phyloP scores from a whole-genome alignment of 1,140 invertebrate species.

The Sarcophaga peregrina region DNA sequence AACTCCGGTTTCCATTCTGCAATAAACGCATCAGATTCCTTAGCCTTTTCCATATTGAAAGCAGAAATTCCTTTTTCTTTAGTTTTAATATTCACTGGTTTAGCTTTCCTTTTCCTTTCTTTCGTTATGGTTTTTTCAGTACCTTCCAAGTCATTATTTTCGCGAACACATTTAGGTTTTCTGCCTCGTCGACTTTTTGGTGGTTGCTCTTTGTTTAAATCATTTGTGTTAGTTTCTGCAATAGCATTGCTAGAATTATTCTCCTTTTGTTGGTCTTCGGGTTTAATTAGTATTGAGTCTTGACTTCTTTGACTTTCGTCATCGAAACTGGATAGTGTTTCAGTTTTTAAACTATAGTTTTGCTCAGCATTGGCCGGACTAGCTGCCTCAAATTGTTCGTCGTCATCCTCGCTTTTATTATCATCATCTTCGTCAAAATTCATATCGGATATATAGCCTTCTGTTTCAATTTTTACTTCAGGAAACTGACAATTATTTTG shows the following conservation, averaged over 20 bases:
- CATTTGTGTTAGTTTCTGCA: not conserved
- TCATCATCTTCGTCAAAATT: too few relatives aligned
- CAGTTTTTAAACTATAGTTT: not conserved
- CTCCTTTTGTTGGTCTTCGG: not conserved
- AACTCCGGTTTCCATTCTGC: constrained; percentile 35
- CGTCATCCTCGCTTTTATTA: too few relatives aligned
- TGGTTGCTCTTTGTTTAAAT: not conserved
- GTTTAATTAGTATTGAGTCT: too few relatives aligned
- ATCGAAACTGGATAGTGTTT: not conserved
- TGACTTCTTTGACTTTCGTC: not conserved
- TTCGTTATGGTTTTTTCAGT: not conserved
- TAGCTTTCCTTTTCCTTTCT: not conserved
- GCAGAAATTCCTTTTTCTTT: constrained; percentile 27
- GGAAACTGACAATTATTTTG: too few relatives aligned
- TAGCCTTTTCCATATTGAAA: constrained; percentile 19
- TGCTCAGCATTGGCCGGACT: not conserved
- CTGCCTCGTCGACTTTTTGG: not conserved
- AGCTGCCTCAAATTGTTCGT: too few relatives aligned
- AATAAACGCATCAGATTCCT: constrained; percentile 41
- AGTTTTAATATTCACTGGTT: not conserved
- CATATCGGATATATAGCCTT: too few relatives aligned
- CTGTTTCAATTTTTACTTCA: too few relatives aligned
- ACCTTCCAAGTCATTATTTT: not conserved
- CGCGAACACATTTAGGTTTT: not conserved
- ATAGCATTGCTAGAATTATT: not conserved